Evolutionary conservation across 2,888 invertebrate species (phyloP), one percentile per base, ranked within the genome.

Genomic region (Limnephilus lunatus): DNA sequence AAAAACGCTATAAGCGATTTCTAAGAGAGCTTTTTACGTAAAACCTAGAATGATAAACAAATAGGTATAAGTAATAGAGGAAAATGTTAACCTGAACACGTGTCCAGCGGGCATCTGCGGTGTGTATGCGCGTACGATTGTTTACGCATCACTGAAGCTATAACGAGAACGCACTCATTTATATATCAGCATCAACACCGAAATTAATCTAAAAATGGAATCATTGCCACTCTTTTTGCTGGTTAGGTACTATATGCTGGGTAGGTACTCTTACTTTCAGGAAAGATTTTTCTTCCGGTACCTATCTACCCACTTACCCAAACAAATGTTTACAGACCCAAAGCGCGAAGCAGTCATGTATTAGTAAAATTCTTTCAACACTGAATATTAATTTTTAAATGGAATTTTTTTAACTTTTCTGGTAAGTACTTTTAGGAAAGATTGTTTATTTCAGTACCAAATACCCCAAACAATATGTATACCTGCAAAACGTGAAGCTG

Each of bases 61-160:
- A 68, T 5, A 25, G 19, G 68, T 68, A 68, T n/a, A n/a, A n/a
- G n/a, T n/a, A n/a, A n/a, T n/a, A n/a, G 1, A 25, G 25, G 30
- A 12, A 44, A 35, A 44, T 86, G 44, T 86, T 86, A 48, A 86
- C 86, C 86, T 86, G 86, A 39, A 86, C 86, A 86, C 86, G 86
- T 39, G 86, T 86, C 86, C 86, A 44, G 35, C 32, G 35, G 86
- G n/a, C 86, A 86, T 86, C 86, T 86, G 86, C 7, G 48, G n/a
- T 44, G n/a, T 44, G 86, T 11, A 15, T 9, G 86, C 44, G 39
- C 30, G 30, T 44, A n/a, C 86, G 15, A 48, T 25, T 44, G 48
- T 44, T 44, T 68, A 68, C 25, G 68, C 86, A 86, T 86, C 86
- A 86, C 86, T 83, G 83, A 83, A 83, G 35, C 35, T 68, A 68